Base-by-base conservation (phyloP, 2,113 vertebrate species). In the Sus scrofa region DNA sequence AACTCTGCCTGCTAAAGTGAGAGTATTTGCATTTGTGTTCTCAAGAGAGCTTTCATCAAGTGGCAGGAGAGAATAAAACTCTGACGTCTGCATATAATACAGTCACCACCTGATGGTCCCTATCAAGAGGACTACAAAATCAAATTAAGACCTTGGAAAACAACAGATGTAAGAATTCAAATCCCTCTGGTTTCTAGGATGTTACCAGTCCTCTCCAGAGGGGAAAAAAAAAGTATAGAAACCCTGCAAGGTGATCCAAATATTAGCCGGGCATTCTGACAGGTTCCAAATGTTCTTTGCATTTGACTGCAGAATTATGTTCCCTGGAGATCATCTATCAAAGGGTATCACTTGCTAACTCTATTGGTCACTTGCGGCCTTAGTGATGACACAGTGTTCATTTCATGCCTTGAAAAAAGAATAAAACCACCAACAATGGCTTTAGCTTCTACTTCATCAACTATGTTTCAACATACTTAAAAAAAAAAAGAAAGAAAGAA, bases 11-110 rank as follows among this genome's bases (percentile, higher is more conserved):
- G 6, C 27, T 88, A 86, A 84, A 37, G 68, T 82, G 93, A 97
- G 86, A 74, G 2, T 3, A 22, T 32, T 96, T 96, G 62, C 94
- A 88, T 95, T 63, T 86, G 12, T 12, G 50, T 7, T 78, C 54
- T 50, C 68, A 62, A 88, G 73, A 97, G 37, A 97, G 0, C 22
- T 95, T 96, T 97, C 96, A 92, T 32, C 30, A 95, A 91, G 24
- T 34, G 82, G 34, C 39, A 65, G 58, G 91, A 96, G 70, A 56
- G 0, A 12, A 6, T 39, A 50, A 2, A 97, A 95, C 77, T 92
- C 44, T 50, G 82, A 32, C 9, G 84, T 91, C 74, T 71, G 58
- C n/a, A 22, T 58, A 44, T 68, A 93, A 95, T 13, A 3, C 15
- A 73, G 44, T 96, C 39, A 92, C 91, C 73, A 50, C 30, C 6